Evolutionary conservation across 2,113 vertebrate genomes (phyloP).

Genomic region (Monarcha castaneiventris): DNA sequence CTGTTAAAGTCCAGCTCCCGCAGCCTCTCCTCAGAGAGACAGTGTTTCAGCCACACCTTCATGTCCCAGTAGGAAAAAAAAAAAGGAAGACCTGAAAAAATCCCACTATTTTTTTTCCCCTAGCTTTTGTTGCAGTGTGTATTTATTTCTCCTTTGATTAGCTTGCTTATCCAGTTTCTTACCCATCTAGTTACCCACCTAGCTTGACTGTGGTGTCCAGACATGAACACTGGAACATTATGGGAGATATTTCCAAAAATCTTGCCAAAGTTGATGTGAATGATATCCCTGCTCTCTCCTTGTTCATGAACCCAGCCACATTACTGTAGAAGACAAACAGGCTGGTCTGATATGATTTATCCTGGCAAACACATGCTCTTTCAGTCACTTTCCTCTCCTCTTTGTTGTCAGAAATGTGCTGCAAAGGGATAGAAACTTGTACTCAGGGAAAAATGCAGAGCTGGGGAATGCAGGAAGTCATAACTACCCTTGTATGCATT

Average conservation of each 20-base stretch:
- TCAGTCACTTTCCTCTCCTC: neutral
- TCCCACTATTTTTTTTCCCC: fast-evolving
- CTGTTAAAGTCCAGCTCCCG: neutral
- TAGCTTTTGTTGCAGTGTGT: neutral
- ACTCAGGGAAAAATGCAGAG: neutral
- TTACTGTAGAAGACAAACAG: neutral
- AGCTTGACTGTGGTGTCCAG: neutral
- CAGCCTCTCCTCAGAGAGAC: neutral
- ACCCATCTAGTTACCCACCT: neutral
- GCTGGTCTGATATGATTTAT: neutral
- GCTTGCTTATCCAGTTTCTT: neutral
- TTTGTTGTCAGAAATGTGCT: neutral
- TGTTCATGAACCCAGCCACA: fast-evolving
- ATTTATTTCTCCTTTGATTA: neutral
- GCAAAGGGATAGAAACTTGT: neutral
- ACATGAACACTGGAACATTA: neutral
- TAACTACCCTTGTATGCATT: neutral
- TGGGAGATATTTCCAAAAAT: fast-evolving
- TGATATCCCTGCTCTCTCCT: neutral
- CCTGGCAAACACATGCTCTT: neutral
- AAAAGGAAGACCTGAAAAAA: neutral
- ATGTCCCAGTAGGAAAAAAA: neutral
- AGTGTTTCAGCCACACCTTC: neutral
- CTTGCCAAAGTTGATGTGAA: neutral
- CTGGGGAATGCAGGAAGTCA: neutral